These are phyloP conservation scores for Neogale vison DNA, from an alignment of 2,113 vertebrate genomes.

Conservation along the genomic window DNA sequence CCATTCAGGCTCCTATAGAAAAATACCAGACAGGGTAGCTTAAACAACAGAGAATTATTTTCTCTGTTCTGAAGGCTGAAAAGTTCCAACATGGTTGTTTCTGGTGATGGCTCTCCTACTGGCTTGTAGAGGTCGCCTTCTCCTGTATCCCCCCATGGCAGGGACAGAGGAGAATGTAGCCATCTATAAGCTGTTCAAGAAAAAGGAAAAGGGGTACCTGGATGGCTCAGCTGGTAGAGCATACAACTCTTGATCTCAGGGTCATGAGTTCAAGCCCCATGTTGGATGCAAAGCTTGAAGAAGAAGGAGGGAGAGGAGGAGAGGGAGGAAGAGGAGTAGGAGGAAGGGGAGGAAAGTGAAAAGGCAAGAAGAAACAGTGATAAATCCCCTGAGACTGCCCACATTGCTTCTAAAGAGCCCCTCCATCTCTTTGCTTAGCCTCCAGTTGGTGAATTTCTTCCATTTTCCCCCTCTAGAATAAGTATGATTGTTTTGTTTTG, in stretches of 20 bases:
- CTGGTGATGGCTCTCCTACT: neutral
- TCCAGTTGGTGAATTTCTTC: neutral
- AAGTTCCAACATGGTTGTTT: neutral
- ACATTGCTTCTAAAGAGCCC: neutral
- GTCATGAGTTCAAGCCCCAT: neutral
- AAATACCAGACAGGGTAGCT: neutral
- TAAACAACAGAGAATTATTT: neutral
- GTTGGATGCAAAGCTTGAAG: neutral
- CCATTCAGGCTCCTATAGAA: neutral
- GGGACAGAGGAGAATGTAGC: neutral
- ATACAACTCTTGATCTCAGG: neutral
- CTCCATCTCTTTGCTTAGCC: neutral
- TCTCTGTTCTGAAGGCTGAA: neutral
- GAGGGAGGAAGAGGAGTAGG: accelerated
- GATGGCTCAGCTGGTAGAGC: neutral
- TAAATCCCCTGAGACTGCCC: neutral
- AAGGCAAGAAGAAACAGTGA: neutral
- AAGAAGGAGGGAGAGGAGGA: neutral
- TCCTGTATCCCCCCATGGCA: neutral
- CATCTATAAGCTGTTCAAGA: neutral
- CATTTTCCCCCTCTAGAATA: neutral
- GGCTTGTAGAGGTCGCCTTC: neutral
- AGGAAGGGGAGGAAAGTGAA: too few relatives aligned
- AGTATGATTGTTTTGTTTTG: neutral
- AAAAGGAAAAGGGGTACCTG: neutral